These are phyloP conservation scores for Nyleta sp. DNA, from an alignment of 2,888 invertebrate species.

Conservation along the genomic window DNA sequence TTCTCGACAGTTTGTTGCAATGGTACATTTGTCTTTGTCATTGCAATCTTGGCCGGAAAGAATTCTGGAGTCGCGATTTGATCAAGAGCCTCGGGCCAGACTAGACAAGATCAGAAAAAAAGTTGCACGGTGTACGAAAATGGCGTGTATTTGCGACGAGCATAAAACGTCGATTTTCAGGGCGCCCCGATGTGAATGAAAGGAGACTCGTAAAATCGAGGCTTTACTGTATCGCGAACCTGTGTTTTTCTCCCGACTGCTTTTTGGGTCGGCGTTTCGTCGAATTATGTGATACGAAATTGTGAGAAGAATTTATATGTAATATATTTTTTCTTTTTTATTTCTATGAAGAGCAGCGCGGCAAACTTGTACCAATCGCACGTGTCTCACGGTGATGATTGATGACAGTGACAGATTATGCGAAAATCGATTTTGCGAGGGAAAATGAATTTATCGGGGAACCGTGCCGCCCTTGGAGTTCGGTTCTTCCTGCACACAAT, in stretches of 20 bases:
- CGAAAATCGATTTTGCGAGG: not conserved
- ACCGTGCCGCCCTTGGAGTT: not conserved
- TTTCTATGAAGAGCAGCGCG: no score
- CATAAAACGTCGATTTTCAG: conserved; percentile 1
- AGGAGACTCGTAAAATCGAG: no score
- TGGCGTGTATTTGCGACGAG: not conserved
- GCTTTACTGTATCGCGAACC: no score
- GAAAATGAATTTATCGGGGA: conserved; percentile 1
- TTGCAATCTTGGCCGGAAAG: no score
- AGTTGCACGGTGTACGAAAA: conserved; percentile 4
- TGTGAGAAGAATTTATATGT: not conserved
- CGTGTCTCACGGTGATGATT: conserved; percentile 1
- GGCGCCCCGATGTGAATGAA: not conserved
- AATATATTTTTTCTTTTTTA: not conserved
- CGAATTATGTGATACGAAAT: not conserved
- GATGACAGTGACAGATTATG: conserved; percentile 6
- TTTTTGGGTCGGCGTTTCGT: not conserved
- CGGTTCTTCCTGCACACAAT: no score
- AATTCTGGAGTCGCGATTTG: no score
- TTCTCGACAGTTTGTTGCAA: no score
- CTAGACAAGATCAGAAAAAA: not conserved
- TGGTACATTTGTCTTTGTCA: no score
- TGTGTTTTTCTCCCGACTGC: no score
- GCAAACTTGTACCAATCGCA: not conserved
- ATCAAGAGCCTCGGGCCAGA: not conserved